A percentile compares a stretch with the other conserved stretches of the same genome.
Evolutionary conservation across 2,888 invertebrate genomes (phyloP).

Genomic region (Orchestes rusci): DNA sequence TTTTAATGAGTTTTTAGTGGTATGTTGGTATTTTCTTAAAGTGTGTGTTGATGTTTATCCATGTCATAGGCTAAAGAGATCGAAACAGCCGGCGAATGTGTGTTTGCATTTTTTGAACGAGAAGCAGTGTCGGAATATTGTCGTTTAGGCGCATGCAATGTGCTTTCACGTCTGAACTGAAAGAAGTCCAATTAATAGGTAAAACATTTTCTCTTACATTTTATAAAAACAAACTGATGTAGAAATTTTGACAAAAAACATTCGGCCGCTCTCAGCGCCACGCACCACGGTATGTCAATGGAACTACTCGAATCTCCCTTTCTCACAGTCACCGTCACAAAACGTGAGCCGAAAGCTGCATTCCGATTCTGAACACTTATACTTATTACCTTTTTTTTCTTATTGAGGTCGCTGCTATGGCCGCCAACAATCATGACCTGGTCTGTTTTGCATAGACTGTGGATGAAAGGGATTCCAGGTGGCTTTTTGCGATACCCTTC

Average conservation of each 20-base stretch:
- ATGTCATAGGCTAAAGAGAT: constrained; percentile 26
- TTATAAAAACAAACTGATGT: constrained; percentile 9
- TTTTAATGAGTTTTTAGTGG: constrained; percentile 25
- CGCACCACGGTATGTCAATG: constrained; percentile 21
- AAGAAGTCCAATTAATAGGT: constrained; percentile 29
- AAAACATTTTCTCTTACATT: no score
- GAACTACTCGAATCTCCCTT: no score
- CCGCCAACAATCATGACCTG: no score
- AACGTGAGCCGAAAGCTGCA: constrained; percentile 20
- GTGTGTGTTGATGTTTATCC: constrained; percentile 26
- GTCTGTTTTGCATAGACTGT: no score
- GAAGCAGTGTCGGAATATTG: constrained; percentile 22
- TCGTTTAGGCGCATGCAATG: constrained; percentile 25
- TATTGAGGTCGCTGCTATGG: constrained; percentile 17
- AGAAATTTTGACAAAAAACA: constrained; percentile 17
- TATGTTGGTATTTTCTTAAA: constrained; percentile 25
- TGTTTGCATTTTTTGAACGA: constrained; percentile 24
- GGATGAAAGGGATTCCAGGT: no score
- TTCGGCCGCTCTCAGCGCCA: constrained; percentile 18
- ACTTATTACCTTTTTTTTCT: constrained; percentile 21
- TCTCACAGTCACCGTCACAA: no score
- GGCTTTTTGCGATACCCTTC: no score
- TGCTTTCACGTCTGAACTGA: constrained; percentile 23
- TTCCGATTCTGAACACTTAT: constrained; percentile 23
- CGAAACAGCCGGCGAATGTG: constrained; percentile 23